A percentile compares a stretch with the other conserved stretches of the same genome.
Conservation (phyloP, 1,140 invertebrate species). For the Fragariocoptes setiger region DNA sequence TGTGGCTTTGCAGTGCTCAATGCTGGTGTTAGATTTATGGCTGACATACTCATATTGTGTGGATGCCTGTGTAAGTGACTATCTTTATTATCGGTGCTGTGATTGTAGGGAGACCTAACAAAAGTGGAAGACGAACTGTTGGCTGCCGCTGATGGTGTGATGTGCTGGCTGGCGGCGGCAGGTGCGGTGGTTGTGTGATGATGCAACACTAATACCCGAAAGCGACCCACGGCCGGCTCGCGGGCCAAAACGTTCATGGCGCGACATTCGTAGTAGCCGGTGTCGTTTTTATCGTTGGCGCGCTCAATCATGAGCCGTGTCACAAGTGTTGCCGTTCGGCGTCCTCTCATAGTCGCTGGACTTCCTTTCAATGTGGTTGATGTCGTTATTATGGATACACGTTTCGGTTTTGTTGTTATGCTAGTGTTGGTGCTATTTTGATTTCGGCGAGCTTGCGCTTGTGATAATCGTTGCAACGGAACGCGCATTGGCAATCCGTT, state of each 20-base stretch:
- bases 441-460: background rate
- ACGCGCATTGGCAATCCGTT: slow-evolving; percentile 9
- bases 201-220: slow-evolving; percentile 6
- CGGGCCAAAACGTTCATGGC: slow-evolving; percentile 10
- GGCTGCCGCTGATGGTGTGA: too few species aligned
- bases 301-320: slow-evolving; percentile 10
- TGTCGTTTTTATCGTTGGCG: slow-evolving; percentile 3
- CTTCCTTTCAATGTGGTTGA: background rate
- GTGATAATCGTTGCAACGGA: slow-evolving; percentile 8
- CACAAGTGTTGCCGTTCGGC: slow-evolving; percentile 5
- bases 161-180: too few species aligned
- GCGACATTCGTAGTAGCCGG: slow-evolving; percentile 11
- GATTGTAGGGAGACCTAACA: too few species aligned
- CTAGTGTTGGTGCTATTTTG: background rate
- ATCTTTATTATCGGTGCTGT: too few species aligned
- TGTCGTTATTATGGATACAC: background rate
- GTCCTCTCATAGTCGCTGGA: background rate
- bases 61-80: too few species aligned
- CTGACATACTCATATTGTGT: too few species aligned
- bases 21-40: too few species aligned
- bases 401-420: background rate
- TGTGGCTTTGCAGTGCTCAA: too few species aligned
- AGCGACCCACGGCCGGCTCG: slow-evolving; percentile 3
- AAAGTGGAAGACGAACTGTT: too few species aligned
- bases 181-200: too few species aligned